Conservation (phyloP, 2,797 vertebrate genomes). For the Cichlasoma orientale region DNA sequence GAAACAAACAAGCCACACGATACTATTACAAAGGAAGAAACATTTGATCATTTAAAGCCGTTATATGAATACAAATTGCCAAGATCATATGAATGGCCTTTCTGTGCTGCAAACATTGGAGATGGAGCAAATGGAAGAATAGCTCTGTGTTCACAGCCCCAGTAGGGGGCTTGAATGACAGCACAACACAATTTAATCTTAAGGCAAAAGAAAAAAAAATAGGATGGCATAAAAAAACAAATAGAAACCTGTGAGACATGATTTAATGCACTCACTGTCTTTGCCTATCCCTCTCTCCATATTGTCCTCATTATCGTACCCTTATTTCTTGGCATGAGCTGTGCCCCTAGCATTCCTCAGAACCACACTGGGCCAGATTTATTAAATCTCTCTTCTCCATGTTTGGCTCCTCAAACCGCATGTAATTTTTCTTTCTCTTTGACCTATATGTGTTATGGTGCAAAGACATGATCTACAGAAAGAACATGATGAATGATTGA, state of each 20-base stretch:
- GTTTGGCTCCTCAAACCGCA: conserved; percentile 30
- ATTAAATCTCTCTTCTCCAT: conserved; percentile 49
- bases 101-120: conserved; percentile 25
- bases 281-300: conserved; percentile 14
- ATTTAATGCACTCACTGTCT: conserved; percentile 33
- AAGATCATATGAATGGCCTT: conserved; percentile 55
- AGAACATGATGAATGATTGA: conserved; percentile 35
- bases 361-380: conserved; percentile 41
- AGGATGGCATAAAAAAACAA: conserved; percentile 18
- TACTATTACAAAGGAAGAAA: neutral
- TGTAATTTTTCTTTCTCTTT: conserved; percentile 29
- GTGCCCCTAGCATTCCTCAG: conserved; percentile 43
- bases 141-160: conserved; percentile 33
- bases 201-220: conserved; percentile 7
- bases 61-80: conserved; percentile 5
- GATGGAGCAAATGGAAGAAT: conserved; percentile 34
- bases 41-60: conserved; percentile 21
- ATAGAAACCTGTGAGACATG: conserved; percentile 37
- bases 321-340: conserved; percentile 55
- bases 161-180: conserved; percentile 48
- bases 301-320: conserved; percentile 59
- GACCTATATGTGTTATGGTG: conserved; percentile 27
- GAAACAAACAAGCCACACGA: neutral
- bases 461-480: conserved; percentile 28
- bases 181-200: conserved; percentile 51